Evolutionary conservation across 2,888 invertebrate genomes (phyloP).

Genomic region (Helicoverpa assulta): DNA sequence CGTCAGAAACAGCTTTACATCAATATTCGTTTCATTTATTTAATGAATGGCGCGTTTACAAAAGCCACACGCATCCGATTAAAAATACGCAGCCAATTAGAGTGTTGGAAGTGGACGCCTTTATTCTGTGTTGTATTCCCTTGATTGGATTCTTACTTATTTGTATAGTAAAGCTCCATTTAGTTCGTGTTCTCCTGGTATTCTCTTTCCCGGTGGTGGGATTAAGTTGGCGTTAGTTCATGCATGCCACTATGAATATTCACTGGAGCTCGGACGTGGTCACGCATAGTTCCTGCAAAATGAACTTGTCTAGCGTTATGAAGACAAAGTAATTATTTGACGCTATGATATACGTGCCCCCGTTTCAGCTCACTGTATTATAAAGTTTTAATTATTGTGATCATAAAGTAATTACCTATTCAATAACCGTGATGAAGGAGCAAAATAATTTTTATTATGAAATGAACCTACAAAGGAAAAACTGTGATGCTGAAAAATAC

Average conservation of each 20-base stretch:
- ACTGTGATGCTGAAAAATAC: not conserved
- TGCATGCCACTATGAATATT: constrained; percentile 68
- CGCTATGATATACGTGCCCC: constrained; percentile 6
- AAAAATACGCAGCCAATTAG: constrained; percentile 50
- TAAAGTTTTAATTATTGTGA: not conserved
- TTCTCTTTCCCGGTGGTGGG: constrained; percentile 33
- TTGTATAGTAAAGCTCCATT: constrained; percentile 35
- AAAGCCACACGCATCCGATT: constrained; percentile 36
- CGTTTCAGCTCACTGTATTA: not conserved
- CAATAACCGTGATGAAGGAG: not conserved
- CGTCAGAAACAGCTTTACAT: constrained; percentile 36
- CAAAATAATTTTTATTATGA: not conserved
- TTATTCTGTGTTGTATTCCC: constrained; percentile 22
- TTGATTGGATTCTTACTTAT: constrained; percentile 35
- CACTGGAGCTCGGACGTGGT: constrained; percentile 65
- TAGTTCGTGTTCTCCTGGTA: constrained; percentile 40
- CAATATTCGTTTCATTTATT: constrained; percentile 49
- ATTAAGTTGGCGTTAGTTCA: constrained; percentile 60
- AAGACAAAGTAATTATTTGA: constrained; percentile 48
- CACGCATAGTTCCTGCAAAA: constrained; percentile 66
- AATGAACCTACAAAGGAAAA: not conserved
- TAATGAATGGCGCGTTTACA: constrained; percentile 45
- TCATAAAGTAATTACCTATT: not conserved
- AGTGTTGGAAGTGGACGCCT: constrained; percentile 9
- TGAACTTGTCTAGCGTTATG: constrained; percentile 49